A percentile compares a stretch with the other conserved stretches of the same genome.
These are phyloP conservation scores for Coelinius sp. DNA, from an alignment of 2,888 invertebrate genomes.

Conservation along the genomic window DNA sequence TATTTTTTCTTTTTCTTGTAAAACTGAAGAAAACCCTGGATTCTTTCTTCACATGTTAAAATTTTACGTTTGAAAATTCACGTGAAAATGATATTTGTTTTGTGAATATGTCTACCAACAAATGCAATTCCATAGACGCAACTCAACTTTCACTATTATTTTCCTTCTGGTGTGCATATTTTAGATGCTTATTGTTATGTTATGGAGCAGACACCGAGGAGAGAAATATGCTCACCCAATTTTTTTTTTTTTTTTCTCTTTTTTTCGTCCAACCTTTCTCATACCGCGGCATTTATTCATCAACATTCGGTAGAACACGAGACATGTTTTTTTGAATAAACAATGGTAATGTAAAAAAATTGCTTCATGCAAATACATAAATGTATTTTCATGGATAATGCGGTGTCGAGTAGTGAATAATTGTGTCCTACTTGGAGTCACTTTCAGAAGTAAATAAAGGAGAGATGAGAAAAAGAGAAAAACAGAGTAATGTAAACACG, in stretches of 20 bases:
- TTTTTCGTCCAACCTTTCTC: neutral
- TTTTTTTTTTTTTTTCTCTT: constrained; percentile 5
- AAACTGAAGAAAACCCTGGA: neutral
- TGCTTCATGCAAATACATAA: constrained; percentile 8
- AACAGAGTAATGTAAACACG: neutral
- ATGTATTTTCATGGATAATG: constrained; percentile 22
- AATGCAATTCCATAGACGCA: constrained; percentile 8
- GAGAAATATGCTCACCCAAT: constrained; percentile 1
- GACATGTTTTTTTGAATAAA: constrained; percentile 16
- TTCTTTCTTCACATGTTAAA: neutral
- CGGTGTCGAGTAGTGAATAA: constrained; percentile 25
- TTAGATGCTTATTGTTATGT: constrained; percentile 23
- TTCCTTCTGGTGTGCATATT: constrained; percentile 18
- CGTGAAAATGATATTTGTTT: constrained; percentile 7
- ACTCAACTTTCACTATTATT: neutral
- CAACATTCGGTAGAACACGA: neutral
- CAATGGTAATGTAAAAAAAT: neutral
- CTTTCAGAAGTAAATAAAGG: constrained; percentile 15
- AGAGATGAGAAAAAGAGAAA: neutral
- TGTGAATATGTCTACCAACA: constrained; percentile 2
- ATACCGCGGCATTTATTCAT: neutral
- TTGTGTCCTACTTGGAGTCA: constrained; percentile 26
- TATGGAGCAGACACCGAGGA: constrained; percentile 17
- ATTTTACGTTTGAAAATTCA: neutral
- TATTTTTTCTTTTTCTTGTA: neutral